Base-by-base conservation (phyloP, 2,113 vertebrate species). In the Colaptes auratus region DNA sequence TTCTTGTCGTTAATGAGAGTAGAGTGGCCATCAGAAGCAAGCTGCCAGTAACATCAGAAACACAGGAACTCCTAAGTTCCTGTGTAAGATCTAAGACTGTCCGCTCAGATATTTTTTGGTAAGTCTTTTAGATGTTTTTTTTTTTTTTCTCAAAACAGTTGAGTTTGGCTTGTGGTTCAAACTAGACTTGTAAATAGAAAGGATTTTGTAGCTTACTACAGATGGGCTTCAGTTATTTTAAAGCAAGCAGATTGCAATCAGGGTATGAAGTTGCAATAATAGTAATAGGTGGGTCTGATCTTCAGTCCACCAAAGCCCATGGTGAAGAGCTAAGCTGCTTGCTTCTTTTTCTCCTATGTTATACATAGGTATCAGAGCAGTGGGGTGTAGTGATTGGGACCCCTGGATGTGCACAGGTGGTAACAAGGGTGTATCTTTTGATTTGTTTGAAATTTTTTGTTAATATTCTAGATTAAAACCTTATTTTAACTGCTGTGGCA, bases 121-220 rank as follows among this genome's bases (percentile, higher is more conserved):
- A 58, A 67, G 27, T 88, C 69, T 79, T 67, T 55, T 23, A 44
- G 63, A 55, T 39, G 39, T 39, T 12, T 65, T 74, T 86, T 91
- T 74, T 86, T 91, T 60, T 86, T 84, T 71, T 11, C 63, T 76
- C 23, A 44, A 36, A 93, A 44, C 31, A 84, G 3, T 36, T 90
- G 46, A 66, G 28, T 77, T 78, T 78, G 35, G 25, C 78, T 88
- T 95, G 77, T 88, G 48, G 27, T 74, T 90, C 88, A 80, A n/a
- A 89, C 30, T 74, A 72, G 76, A 79, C n/a, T 21, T 96, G 92
- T 97, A 96, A 89, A 92, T 95, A 93, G 46, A 90, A 75, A 71
- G 39, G 3, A 56, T 24, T 82, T 91, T 93, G 61, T 96, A 86
- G 90, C 86, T 90, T 96, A 96, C 86, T 92, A 42, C n/a, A 88